Evolutionary conservation across 2,888 invertebrate genomes (phyloP), one percentile per base, ranked within the genome.

Genomic region (Bembecia ichneumoniformis): DNA sequence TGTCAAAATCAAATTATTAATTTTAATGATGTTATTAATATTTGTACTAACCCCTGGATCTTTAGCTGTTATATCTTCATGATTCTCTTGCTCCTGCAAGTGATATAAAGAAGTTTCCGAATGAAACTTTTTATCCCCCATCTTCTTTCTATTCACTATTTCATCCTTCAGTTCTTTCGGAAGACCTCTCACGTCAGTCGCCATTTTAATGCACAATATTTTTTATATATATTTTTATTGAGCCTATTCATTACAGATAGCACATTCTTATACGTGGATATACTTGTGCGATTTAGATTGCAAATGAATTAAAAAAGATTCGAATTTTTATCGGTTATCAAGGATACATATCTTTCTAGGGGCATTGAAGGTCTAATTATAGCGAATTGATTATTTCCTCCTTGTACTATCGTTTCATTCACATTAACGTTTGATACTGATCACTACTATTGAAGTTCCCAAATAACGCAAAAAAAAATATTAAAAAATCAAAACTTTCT

Each of bases 41-140:
- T 28, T 28, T 28, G 28, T 51, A 71, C 82, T 55, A 57, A 86
- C 86, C 58, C 79, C 83, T 1, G 84, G 83, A 55, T 82, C 84
- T 35, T 60, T 62, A 3, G 49, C 50, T 10, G n/a, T n/a, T n/a
- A 47, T 43, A 3, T 68, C 63, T 11, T 59, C 52, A 36, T 59
- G 56, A 9, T 54, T 53, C n/a, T 70, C 51, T 14, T 51, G 71
- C 51, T 75, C 78, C 34, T 64, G 76, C 50, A 64, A 77, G 47
- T 82, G 68, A 49, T 84, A 82, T 13, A 86, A 60, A 3, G 83
- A 82, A 1, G 82, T 73, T 53, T 87, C 87, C 2, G 87, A 87
- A 57, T 86, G 83, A 55, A 76, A 84, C 50, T 78, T 81, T 57
- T 84, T 83, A 47, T 75, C 74, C 46, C 84, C 83, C 56, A 84